Evolutionary conservation across 1,140 invertebrate species (phyloP), one percentile per base, ranked within the genome.

Genomic region (Drosophila ambigua): DNA sequence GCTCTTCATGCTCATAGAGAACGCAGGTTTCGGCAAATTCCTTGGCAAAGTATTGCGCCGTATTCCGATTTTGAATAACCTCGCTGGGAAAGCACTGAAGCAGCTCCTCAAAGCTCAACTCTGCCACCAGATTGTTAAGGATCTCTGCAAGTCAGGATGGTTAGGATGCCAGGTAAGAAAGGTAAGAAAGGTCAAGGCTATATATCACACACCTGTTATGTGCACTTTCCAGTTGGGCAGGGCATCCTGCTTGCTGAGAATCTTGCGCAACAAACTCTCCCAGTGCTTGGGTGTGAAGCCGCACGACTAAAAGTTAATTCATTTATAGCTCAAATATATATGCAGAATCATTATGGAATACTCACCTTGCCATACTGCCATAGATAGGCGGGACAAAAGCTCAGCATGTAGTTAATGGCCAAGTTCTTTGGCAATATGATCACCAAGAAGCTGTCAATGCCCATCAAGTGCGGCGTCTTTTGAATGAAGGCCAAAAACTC

Each of bases 401-500:
- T 83, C 13, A 91, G 49, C 78, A 91, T 72, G 52, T 91, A 91
- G 46, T 91, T 91, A 1, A 91, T 91, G 5, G 89, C 90, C 71
- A 90, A 66, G 49, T 89, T 81, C 44, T 91, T 91, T 7, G 90
- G 90, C 53, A 91, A 73, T 48, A 91, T 75, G 5, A 91, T 91
- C 0, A 91, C 81, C 43, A 91, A 51, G 49, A 91, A 91, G 35
- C 90, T 91, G 58, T 91, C 90, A 15, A 91, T 90, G 4, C 90
- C 90, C 52, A 90, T 85, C 4, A 91, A 49, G 54, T 91, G 46
- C 5, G 85, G 90, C 4, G 91, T 63, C 50, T 91, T 91, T 26
- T 91, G 90, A 67, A 91, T 91, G 26, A 91, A 91, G 9, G 89
- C 88, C 48, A 91, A 67, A 41, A 91, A 91, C 60, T 91, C 90